Base-by-base conservation (phyloP, 2,113 vertebrate species). In the Cranoglanis bouderius region DNA sequence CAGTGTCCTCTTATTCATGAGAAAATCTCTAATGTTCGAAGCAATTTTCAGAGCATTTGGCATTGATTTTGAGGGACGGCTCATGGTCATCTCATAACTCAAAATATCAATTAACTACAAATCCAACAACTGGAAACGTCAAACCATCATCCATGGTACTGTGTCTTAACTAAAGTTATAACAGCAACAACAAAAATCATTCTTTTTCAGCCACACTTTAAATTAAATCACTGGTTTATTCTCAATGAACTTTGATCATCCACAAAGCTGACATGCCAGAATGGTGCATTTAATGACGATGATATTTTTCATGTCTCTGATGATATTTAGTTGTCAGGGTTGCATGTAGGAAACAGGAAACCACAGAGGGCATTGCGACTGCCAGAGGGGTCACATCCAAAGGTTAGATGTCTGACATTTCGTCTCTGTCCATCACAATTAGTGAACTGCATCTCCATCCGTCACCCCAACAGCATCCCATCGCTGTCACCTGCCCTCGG, bases 361-460 rank as follows among this genome's bases (percentile, higher is more conserved):
- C 91, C 90, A 87, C 90, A 90, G 84, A 46, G 63, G 61, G 92
- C 83, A 90, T 67, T 88, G 88, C 88, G 16, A 43, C 74, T 80
- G 91, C 94, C 94, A 87, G 85, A 51, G 8, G 94, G 94, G 91
- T 92, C 90, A 57, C 90, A 87, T 91, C 63, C 46, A 94, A 95
- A 95, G 94, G 94, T 94, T 93, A 93, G 93, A 95, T 93, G 93
- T 93, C 93, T 95, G 94, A 95, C 94, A 95, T 95, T 95, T 95
- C 82, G 5, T 70, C 35, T 63, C 70, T 89, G 85, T 89, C 85
- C 88, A 82, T 90, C 84, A 91, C 86, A 82, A 89, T 91, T 85
- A 87, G 70, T 53, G 86, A 85, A 75, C 53, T 32, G 65, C 81
- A 57, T 85, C 75, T 89, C 82, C 84, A 29, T 83, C 77, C 35